Conservation (phyloP, 2,113 vertebrate genomes). For the Plestiodon gilberti region DNA sequence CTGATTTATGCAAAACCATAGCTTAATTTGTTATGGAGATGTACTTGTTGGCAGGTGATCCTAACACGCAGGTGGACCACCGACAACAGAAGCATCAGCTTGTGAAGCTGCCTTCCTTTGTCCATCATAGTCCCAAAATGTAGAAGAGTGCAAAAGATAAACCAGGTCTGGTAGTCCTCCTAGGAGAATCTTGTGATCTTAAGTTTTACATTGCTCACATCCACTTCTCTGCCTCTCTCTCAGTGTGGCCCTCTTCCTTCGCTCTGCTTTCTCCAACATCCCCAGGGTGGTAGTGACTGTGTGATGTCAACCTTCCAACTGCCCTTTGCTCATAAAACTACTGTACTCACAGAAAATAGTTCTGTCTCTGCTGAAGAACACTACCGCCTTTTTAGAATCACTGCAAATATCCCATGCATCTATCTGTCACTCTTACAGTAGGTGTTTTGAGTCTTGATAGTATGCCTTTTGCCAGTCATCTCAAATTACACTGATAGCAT, state of each 20-base stretch:
- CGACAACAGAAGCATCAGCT: too few species aligned
- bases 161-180: neutral
- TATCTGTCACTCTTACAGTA: neutral
- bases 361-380: neutral
- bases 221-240: neutral
- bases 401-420: neutral
- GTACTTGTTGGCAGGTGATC: neutral
- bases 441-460: neutral
- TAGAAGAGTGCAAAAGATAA: neutral
- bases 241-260: neutral
- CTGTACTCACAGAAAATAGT: neutral
- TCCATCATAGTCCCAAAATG: too few species aligned
- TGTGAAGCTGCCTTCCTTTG: too few species aligned
- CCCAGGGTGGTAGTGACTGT: neutral
- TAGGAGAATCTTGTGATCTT: neutral
- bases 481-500: neutral
- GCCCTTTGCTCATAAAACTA: neutral
- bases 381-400: neutral
- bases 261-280: neutral
- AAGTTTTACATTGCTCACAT: neutral
- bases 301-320: neutral
- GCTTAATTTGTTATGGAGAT: neutral
- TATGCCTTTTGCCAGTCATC: neutral
- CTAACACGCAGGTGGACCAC: too few species aligned
- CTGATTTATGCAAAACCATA: neutral